Evolutionary conservation across 2,797 vertebrate species (phyloP), one percentile per base, ranked within the genome.

Genomic region (Artibeus lituratus): DNA sequence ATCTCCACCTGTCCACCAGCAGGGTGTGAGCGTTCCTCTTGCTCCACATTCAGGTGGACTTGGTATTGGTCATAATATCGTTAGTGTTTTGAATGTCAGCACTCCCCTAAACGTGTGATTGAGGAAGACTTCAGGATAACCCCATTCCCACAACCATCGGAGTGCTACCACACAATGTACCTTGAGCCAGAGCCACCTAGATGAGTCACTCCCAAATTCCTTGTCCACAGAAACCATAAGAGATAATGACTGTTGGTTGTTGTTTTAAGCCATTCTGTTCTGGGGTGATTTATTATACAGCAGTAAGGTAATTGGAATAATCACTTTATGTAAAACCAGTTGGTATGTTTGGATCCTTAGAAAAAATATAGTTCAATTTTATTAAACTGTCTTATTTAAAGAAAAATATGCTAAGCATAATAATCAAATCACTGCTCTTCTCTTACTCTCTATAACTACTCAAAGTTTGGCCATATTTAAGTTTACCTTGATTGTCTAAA

Each of bases 201-300:
- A 21, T 87, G 57, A 87, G 16, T 18, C 47, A 37, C 47, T 65
- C 35, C 44, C 44, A 80, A 87, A 91, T 83, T 82, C 18, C 44
- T 78, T 83, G 57, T 65, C 42, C 62, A 49, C 11, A 87, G 91
- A 93, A 93, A 91, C 7, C 7, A 47, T 51, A 24, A 76, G 21
- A 82, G 37, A 55, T 55, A 62, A 92, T 47, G 42, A 77, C 24
- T 24, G 37, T 62, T 84, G 9, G 37, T 62, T 84, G 9, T 69
- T 91, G 24, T 92, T 70, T 87, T 57, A 95, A 87, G 42, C n/a
- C 44, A 94, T 93, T 92, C 85, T 24, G 4, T 93, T 84, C 65
- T 84, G 21, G 74, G 19, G 18, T 80, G 51, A 92, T 85, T 88
- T 90, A 47, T 92, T 70, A 76, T 32, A 10, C 1, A 47, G n/a